These are phyloP conservation scores for Diogma glabrata DNA, from an alignment of 2,888 invertebrate species.

Conservation along the genomic window DNA sequence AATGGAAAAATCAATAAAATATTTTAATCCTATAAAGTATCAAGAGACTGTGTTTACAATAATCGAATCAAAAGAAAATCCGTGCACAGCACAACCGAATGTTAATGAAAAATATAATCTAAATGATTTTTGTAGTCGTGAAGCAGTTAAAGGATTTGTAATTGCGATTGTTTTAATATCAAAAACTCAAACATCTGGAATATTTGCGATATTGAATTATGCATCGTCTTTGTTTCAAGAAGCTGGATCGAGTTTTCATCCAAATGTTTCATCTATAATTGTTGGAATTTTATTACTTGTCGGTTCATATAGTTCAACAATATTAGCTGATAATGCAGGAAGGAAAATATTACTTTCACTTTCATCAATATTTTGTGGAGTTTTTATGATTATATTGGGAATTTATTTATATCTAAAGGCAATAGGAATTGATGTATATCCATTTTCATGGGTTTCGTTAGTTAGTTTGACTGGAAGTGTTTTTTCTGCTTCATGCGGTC, in stretches of 20 bases:
- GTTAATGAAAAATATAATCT: background rate
- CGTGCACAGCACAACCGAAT: slow-evolving; percentile 2
- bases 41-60: background rate
- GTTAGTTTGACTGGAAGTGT: slow-evolving; percentile 32
- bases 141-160: slow-evolving; percentile 23
- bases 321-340: slow-evolving; percentile 32
- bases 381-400: slow-evolving; percentile 27
- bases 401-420: slow-evolving; percentile 24
- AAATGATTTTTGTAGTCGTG: slow-evolving; percentile 22
- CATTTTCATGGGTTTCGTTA: slow-evolving; percentile 31
- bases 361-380: slow-evolving; percentile 28
- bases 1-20: slow-evolving; percentile 30
- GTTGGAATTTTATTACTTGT: slow-evolving; percentile 31
- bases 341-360: slow-evolving; percentile 25
- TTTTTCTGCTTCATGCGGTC: slow-evolving; percentile 29
- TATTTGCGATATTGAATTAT: slow-evolving; percentile 33
- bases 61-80: background rate
- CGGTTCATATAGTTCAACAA: slow-evolving; percentile 29
- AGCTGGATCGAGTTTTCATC: slow-evolving; percentile 29
- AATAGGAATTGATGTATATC: slow-evolving; percentile 22
- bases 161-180: slow-evolving; percentile 29
- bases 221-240: slow-evolving; percentile 31
- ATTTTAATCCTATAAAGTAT: slow-evolving; percentile 21
- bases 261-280: slow-evolving; percentile 29
- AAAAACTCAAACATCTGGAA: slow-evolving; percentile 31